Conservation (phyloP, 1,140 invertebrate species). For the Potamilus streckersoni region DNA sequence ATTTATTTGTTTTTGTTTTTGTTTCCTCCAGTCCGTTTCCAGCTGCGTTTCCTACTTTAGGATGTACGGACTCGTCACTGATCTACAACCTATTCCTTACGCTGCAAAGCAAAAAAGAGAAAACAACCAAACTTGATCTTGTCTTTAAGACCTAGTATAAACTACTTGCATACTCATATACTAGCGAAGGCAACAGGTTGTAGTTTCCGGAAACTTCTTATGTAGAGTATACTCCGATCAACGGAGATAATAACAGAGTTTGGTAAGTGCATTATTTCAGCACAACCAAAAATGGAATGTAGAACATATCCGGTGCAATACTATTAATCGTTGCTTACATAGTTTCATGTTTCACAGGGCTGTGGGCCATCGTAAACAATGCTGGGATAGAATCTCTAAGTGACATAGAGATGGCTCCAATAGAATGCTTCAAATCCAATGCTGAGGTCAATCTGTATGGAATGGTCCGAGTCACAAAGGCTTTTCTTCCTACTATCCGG, state of each 20-base stretch:
- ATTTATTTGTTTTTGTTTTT: too few relatives aligned
- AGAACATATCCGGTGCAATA: background rate
- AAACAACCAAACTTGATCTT: too few relatives aligned
- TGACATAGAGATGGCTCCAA: slow-evolving; percentile 85
- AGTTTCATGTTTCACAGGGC: slow-evolving; percentile 30
- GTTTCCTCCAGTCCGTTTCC: too few relatives aligned
- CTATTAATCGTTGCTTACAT: background rate
- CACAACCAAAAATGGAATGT: too few relatives aligned
- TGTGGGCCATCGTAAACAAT: slow-evolving; percentile 62
- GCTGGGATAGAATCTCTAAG: slow-evolving; percentile 89
- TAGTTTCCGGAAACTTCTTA: background rate
- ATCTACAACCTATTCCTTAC: too few relatives aligned
- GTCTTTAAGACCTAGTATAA: too few relatives aligned
- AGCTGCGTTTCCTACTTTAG: too few relatives aligned
- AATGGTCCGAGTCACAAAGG: slow-evolving; percentile 80
- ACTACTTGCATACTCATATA: too few relatives aligned
- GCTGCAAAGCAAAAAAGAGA: too few relatives aligned
- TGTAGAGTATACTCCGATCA: background rate
- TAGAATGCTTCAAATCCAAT: slow-evolving; percentile 60
- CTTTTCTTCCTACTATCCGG: slow-evolving; percentile 79
- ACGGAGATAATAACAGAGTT: background rate
- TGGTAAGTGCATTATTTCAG: background rate
- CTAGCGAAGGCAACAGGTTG: background rate
- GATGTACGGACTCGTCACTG: too few relatives aligned
- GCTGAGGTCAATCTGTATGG: slow-evolving; percentile 88